Base-by-base conservation (phyloP, 2,113 vertebrate species). In the Pangasianodon hypophthalmus region DNA sequence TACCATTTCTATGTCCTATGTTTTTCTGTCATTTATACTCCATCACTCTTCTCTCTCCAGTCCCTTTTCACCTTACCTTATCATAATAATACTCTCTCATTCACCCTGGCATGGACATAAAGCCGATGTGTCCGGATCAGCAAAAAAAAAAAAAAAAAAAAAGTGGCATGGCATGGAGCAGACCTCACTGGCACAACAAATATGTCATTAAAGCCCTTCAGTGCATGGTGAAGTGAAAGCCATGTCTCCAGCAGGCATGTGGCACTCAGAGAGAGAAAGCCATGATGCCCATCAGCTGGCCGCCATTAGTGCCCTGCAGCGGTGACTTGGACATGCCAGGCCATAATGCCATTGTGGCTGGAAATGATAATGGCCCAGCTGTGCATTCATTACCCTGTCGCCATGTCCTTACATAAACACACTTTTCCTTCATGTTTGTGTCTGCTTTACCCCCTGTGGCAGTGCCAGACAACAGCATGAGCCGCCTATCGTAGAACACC, bases 311-410 rank as follows among this genome's bases (percentile, higher is more conserved):
- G 88, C 41, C 82, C 90, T 88, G 81, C 85, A 89, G 91, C 64
- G n/a, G 69, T 86, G 54, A 73, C 81, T 88, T 89, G 88, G 82
- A 87, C 75, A 44, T 46, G 90, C 85, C 91, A 89, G 67, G 71
- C 60, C 82, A 88, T 90, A 90, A 90, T 90, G 84, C 87, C 84
- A 87, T 37, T 48, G 87, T 86, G 82, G 64, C 81, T 52, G 82
- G 52, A 44, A 1, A 60, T 86, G 90, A 92, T 92, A 92, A 90
- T 91, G 67, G 85, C 84, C 64, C 90, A 89, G 88, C 89, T 91
- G 91, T 86, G 89, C 77, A 60, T 88, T 84, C 37, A 87, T 89
- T 90, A 90, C 67, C 87, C 79, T 44, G 32, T 75, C 62, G 52
- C 81, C 67, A 52, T 71, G 75, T 77, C 69, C 79, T 85, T 81